These are phyloP conservation scores for Stegodyphus mimosarum DNA, from an alignment of 1,140 invertebrate genomes.

Conservation along the genomic window DNA sequence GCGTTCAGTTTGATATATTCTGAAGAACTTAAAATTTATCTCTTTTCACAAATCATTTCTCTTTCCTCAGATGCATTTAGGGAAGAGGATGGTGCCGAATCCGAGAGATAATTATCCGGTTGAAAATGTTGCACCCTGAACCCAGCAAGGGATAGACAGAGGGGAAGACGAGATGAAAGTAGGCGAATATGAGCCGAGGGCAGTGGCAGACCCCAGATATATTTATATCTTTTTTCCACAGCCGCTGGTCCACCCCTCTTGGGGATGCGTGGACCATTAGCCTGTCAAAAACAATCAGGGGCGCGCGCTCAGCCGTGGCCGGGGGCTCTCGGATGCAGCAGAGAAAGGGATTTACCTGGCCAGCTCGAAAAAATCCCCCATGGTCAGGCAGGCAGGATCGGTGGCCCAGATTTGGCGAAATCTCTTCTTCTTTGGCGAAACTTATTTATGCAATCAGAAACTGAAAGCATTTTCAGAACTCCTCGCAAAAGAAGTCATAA, in stretches of 20 bases:
- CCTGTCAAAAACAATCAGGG: constrained; percentile 56
- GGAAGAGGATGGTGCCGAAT: no score
- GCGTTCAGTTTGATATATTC: no score
- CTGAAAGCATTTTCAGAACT: no score
- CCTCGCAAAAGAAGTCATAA: no score
- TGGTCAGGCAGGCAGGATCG: constrained; percentile 22
- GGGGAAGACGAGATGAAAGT: background rate
- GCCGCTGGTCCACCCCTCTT: constrained; percentile 17
- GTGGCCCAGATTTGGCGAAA: constrained; percentile 19
- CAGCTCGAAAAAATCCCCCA: constrained; percentile 4
- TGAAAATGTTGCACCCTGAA: background rate
- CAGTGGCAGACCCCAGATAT: background rate
- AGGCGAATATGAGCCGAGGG: background rate
- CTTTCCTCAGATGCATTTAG: no score
- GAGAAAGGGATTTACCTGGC: constrained; percentile 48
- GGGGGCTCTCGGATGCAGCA: constrained; percentile 6
- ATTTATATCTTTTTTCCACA: constrained; percentile 14
- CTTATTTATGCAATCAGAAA: background rate
- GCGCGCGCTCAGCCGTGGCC: constrained; percentile 24
- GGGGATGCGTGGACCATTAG: constrained; percentile 44
- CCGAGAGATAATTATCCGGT: background rate
- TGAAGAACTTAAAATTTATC: no score
- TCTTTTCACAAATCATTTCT: no score
- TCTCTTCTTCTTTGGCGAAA: background rate
- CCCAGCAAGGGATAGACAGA: background rate